Percentiles rank a stretch among this genome's conserved stretches.
These are phyloP conservation scores for Erinaceus europaeus DNA, from an alignment of 2,113 vertebrate species.

Conservation along the genomic window DNA sequence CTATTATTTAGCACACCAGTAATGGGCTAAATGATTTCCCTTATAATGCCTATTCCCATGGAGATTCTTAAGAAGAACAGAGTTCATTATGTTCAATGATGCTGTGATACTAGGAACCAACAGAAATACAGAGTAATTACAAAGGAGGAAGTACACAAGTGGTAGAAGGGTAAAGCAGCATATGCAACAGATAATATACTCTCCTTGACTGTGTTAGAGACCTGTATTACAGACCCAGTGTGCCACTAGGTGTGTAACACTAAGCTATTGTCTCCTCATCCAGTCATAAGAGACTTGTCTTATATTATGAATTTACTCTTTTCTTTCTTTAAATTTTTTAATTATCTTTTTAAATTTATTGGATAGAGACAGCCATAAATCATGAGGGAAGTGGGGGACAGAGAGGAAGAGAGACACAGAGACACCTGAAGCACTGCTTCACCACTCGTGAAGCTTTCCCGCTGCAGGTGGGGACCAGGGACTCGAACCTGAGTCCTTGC, in stretches of 20 bases:
- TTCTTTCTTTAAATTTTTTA: too few relatives aligned
- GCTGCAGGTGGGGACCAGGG: too few relatives aligned
- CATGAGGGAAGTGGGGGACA: too few relatives aligned
- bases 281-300: not conserved
- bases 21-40: slow-evolving; percentile 41
- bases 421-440: too few relatives aligned
- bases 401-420: too few relatives aligned
- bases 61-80: slow-evolving; percentile 51
- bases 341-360: too few relatives aligned
- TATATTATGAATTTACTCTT: not conserved
- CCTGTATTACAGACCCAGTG: not conserved
- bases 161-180: not conserved
- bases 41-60: slow-evolving; percentile 29
- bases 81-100: slow-evolving; percentile 60
- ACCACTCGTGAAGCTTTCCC: too few relatives aligned
- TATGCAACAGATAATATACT: not conserved
- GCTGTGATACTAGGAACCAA: slow-evolving; percentile 47
- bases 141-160: not conserved
- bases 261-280: not conserved
- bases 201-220: not conserved
- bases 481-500: too few relatives aligned
- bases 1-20: slow-evolving; percentile 18
- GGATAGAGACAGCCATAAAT: too few relatives aligned
- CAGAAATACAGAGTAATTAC: slow-evolving; percentile 9
- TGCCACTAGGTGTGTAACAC: not conserved